Percentiles rank a stretch among this genome's conserved stretches.
phyloP scores from a whole-genome alignment of 1,140 invertebrate genomes.

The Papilio polyxenes region DNA sequence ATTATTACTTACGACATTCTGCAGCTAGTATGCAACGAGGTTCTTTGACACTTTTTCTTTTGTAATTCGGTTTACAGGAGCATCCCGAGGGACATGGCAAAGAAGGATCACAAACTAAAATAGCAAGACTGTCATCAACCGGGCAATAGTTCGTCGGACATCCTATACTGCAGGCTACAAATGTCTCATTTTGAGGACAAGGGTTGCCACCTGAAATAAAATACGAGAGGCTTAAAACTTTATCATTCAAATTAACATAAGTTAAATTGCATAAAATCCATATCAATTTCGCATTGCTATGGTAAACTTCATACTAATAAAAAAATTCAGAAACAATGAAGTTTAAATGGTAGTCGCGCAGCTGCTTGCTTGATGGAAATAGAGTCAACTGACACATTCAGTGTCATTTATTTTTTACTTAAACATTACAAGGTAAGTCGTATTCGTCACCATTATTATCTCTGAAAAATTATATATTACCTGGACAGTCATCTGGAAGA shows the following conservation, averaged over 20 bases:
- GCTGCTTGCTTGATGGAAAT: no score
- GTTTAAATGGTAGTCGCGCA: no score
- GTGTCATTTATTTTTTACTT: no score
- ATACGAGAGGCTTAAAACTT: not conserved
- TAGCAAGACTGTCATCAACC: conserved; percentile 46
- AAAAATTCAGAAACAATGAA: no score
- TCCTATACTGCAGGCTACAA: conserved; percentile 47
- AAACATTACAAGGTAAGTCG: no score
- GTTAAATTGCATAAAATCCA: no score
- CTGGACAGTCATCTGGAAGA: conserved; percentile 48
- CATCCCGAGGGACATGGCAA: conserved; percentile 56
- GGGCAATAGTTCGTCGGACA: conserved; percentile 61
- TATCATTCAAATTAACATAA: not conserved
- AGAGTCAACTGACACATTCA: no score
- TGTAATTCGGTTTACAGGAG: conserved; percentile 49
- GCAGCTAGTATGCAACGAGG: conserved; percentile 53
- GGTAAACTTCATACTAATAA: no score
- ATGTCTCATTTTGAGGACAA: conserved; percentile 52
- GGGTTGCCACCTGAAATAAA: conserved; percentile 50
- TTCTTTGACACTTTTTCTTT: conserved; percentile 45
- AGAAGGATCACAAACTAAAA: conserved; percentile 47
- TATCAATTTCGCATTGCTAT: no score
- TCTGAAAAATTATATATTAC: conserved; percentile 40
- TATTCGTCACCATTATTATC: not conserved
- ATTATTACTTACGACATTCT: conserved; percentile 59